These are phyloP conservation scores for Pipra filicauda DNA, from an alignment of 2,113 vertebrate genomes.

Conservation along the genomic window DNA sequence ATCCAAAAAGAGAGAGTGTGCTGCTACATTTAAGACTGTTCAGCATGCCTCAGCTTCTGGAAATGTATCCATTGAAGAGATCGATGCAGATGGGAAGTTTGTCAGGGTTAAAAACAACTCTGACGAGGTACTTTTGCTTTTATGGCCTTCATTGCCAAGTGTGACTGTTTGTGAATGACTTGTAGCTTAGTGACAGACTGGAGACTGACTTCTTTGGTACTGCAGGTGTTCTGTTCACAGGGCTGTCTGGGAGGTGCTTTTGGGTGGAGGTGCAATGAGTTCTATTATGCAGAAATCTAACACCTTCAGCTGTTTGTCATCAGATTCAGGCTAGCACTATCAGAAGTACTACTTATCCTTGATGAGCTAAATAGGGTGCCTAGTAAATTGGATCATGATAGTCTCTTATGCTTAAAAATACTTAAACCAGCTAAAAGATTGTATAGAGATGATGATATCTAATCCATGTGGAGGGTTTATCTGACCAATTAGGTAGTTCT, in stretches of 20 bases:
- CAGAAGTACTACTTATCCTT: neutral
- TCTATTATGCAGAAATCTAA: neutral
- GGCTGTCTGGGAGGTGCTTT: neutral
- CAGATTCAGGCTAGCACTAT: neutral
- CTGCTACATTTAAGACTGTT: conserved; percentile 62
- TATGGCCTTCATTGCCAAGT: neutral
- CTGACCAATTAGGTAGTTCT: neutral
- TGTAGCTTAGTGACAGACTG: neutral
- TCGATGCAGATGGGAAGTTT: conserved; percentile 79
- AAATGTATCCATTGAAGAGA: conserved; percentile 77
- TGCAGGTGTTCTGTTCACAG: neutral
- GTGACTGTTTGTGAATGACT: neutral
- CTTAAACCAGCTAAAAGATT: neutral
- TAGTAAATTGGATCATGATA: neutral
- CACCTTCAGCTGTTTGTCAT: neutral
- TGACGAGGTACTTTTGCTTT: conserved; percentile 50
- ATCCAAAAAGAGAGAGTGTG: neutral
- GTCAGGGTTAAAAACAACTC: conserved; percentile 82
- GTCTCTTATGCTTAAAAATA: neutral
- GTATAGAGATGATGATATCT: neutral
- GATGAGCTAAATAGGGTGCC: neutral
- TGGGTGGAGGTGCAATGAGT: neutral
- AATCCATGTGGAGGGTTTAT: neutral
- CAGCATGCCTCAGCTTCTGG: conserved; percentile 67
- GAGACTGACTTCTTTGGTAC: neutral